phyloP scores from a whole-genome alignment of 1,140 invertebrate species.

The Neoseiulus cucumeris region DNA sequence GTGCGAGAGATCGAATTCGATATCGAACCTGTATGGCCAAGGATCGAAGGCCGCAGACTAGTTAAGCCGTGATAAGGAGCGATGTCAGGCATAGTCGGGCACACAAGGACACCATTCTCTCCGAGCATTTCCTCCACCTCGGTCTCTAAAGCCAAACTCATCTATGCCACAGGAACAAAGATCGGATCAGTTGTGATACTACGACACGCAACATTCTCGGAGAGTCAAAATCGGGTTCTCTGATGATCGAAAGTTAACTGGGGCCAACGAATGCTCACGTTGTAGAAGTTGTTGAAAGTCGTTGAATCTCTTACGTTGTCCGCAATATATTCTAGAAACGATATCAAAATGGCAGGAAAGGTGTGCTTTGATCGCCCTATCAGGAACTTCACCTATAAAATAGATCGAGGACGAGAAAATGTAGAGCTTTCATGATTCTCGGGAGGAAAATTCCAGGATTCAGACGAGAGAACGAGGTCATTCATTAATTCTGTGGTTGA shows the following conservation, averaged over 20 bases:
- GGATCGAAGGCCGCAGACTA: neutral
- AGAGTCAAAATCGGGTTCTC: no score
- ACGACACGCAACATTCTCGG: no score
- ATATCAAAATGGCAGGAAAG: slow-evolving; percentile 53
- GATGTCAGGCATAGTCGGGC: neutral
- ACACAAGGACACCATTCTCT: neutral
- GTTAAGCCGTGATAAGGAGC: neutral
- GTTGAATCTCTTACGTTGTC: slow-evolving; percentile 9
- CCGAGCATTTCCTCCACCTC: neutral
- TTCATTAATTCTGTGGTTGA: neutral
- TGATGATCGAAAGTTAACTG: no score
- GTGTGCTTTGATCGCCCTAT: slow-evolving; percentile 56
- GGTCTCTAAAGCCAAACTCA: neutral
- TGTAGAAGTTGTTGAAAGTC: no score
- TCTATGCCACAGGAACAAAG: no score
- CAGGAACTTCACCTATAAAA: slow-evolving; percentile 33
- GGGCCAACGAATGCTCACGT: no score
- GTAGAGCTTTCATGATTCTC: no score
- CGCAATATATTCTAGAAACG: slow-evolving; percentile 42
- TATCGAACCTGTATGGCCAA: neutral
- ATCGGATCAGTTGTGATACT: no score
- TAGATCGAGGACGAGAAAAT: no score
- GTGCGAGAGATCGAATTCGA: neutral
- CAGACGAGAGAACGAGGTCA: no score
- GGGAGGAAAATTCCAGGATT: no score